These are phyloP conservation scores for Marcusenius ussheri DNA, from an alignment of 2,113 vertebrate genomes.

Conservation along the genomic window DNA sequence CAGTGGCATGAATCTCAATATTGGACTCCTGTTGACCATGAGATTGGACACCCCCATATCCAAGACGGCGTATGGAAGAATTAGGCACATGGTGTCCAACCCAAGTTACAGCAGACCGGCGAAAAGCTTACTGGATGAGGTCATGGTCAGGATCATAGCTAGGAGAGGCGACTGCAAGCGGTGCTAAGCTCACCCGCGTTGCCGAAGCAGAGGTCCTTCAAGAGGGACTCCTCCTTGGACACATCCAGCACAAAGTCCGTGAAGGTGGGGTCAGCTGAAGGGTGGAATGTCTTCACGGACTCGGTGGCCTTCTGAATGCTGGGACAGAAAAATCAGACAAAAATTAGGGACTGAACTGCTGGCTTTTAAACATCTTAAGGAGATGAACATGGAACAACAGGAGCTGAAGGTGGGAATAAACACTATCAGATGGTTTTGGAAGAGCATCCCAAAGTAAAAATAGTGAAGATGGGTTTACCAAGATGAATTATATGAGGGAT, in stretches of 20 bases:
- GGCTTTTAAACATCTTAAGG: background rate
- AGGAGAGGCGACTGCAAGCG: background rate
- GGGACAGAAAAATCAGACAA: constrained; percentile 12
- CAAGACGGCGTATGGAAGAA: background rate
- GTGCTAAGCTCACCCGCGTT: constrained; percentile 62
- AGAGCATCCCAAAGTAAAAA: background rate
- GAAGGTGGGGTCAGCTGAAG: constrained; percentile 80
- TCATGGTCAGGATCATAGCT: background rate
- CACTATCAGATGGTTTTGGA: background rate
- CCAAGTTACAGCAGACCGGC: background rate
- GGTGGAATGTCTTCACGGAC: constrained; percentile 80
- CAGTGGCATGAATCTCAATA: background rate
- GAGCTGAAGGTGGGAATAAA: background rate
- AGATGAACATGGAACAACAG: constrained; percentile 17
- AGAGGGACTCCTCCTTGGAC: constrained; percentile 72
- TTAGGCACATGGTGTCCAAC: background rate
- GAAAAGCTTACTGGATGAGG: background rate
- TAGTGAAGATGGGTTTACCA: no score
- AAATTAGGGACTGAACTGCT: background rate
- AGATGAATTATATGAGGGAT: constrained; percentile 54
- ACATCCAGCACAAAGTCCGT: constrained; percentile 83
- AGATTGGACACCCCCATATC: background rate
- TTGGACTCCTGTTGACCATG: background rate
- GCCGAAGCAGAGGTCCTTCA: constrained; percentile 78
- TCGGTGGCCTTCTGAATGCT: constrained; percentile 94